Percentiles rank a stretch among this genome's conserved stretches.
These are phyloP conservation scores for Scaptomyza graminum DNA, from an alignment of 1,140 invertebrate species.

Conservation along the genomic window DNA sequence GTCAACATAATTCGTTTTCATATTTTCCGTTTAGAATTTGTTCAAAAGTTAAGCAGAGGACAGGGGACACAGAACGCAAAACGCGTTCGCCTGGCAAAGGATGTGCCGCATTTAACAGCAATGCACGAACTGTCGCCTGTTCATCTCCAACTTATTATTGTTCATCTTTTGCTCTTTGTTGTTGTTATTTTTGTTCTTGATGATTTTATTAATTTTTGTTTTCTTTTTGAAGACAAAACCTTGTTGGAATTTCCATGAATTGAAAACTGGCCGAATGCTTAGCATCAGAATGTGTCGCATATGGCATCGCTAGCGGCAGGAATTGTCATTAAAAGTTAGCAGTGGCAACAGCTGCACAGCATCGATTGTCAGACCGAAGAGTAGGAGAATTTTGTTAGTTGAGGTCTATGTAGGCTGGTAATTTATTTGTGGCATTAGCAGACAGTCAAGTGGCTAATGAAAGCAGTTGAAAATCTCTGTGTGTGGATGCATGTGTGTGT, in stretches of 20 bases:
- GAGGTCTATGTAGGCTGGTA: slow-evolving; percentile 37
- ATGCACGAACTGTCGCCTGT: slow-evolving; percentile 40
- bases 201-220: slow-evolving; percentile 51
- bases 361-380: slow-evolving; percentile 50
- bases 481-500: background rate
- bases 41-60: slow-evolving; percentile 65
- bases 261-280: slow-evolving; percentile 19
- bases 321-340: slow-evolving; percentile 80
- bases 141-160: background rate
- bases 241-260: slow-evolving; percentile 54
- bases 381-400: background rate
- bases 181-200: slow-evolving; percentile 14
- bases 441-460: slow-evolving; percentile 67
- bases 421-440: slow-evolving; percentile 75
- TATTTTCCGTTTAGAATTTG: slow-evolving; percentile 82
- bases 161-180: slow-evolving; percentile 4
- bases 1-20: slow-evolving; percentile 82
- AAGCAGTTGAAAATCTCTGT: slow-evolving; percentile 48
- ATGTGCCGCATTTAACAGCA: slow-evolving; percentile 66
- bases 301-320: slow-evolving; percentile 46
- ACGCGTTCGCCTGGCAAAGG: slow-evolving; percentile 72
- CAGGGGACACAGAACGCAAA: slow-evolving; percentile 6
- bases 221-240: slow-evolving; percentile 21
- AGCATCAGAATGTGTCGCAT: slow-evolving; percentile 29
- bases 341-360: slow-evolving; percentile 65